Percentiles rank a stretch among this genome's conserved stretches.
Conservation (phyloP, 2,113 vertebrate genomes). For the Columba livia region DNA sequence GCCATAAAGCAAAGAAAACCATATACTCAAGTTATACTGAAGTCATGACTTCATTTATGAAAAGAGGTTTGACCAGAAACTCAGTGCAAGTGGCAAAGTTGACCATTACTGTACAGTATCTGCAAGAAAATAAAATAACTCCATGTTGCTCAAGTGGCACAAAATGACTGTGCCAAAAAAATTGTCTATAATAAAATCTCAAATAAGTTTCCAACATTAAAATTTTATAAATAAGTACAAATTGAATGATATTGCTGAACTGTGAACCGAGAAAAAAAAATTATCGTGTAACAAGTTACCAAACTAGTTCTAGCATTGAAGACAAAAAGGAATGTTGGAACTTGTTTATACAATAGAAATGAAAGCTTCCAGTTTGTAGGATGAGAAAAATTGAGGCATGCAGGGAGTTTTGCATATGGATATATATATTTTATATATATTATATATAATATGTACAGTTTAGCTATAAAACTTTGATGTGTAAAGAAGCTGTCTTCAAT, state of each 20-base stretch:
- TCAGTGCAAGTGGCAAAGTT: conserved; percentile 87
- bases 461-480: conserved; percentile 88
- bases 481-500: conserved; percentile 92
- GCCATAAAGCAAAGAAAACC: conserved; percentile 82
- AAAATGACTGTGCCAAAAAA: conserved; percentile 65
- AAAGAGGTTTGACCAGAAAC: conserved; percentile 84
- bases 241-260: conserved; percentile 88
- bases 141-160: conserved; percentile 83
- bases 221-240: conserved; percentile 85
- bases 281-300: conserved; percentile 75
- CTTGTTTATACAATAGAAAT: conserved; percentile 85
- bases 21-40: conserved; percentile 80
- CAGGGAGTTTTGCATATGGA: conserved; percentile 97
- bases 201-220: conserved; percentile 83
- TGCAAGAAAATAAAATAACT: conserved; percentile 73
- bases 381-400: conserved; percentile 88
- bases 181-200: conserved; percentile 69
- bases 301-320: conserved; percentile 83
- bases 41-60: conserved; percentile 81
- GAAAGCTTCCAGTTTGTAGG: conserved; percentile 88
- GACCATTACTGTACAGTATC: conserved; percentile 82
- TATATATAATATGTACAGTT: conserved; percentile 91
- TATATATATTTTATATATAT: conserved; percentile 83
- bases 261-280: conserved; percentile 69
- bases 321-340: conserved; percentile 98